Percentiles rank a stretch among this genome's conserved stretches.
Conservation (phyloP, 2,113 vertebrate genomes). For the Tychaedon coryphoeus region DNA sequence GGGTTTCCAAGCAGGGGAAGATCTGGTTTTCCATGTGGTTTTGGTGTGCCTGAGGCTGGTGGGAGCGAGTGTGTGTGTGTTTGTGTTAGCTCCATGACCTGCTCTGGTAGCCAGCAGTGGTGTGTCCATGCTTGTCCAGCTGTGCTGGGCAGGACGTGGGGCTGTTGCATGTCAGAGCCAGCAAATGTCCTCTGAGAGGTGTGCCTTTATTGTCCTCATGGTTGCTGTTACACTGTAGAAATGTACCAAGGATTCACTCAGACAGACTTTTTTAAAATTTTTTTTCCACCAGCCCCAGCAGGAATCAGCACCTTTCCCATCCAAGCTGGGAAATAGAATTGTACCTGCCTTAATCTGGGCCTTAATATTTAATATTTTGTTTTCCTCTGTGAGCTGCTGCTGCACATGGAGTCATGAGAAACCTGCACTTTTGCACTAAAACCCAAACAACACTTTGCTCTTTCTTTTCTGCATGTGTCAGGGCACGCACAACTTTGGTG, state of each 20-base stretch:
- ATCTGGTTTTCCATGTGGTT: not conserved
- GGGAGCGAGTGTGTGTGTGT: not conserved
- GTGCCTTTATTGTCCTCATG: not conserved
- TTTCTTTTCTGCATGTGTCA: conserved; percentile 74
- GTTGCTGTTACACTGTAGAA: not conserved
- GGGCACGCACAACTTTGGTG: conserved; percentile 95
- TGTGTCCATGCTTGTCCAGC: not conserved
- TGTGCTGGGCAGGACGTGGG: not conserved
- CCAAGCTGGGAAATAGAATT: not conserved
- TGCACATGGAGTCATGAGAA: not conserved
- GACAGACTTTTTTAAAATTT: not conserved
- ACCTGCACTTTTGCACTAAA: not conserved
- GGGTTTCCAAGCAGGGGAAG: not conserved
- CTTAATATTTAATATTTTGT: not conserved
- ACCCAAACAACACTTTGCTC: conserved; percentile 66
- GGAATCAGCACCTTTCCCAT: conserved; percentile 40
- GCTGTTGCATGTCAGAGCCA: not conserved
- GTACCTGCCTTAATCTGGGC: conserved; percentile 12
- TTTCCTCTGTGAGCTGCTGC: conserved; percentile 35
- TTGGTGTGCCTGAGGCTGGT: not conserved
- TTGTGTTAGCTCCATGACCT: not conserved
- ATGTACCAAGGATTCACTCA: not conserved
- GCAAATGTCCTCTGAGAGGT: not conserved
- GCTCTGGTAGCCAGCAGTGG: not conserved
- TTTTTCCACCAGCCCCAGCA: not conserved